Percentiles rank a stretch among this genome's conserved stretches.
These are phyloP conservation scores for Notothenia coriiceps DNA, from an alignment of 2,113 vertebrate genomes.

Conservation along the genomic window DNA sequence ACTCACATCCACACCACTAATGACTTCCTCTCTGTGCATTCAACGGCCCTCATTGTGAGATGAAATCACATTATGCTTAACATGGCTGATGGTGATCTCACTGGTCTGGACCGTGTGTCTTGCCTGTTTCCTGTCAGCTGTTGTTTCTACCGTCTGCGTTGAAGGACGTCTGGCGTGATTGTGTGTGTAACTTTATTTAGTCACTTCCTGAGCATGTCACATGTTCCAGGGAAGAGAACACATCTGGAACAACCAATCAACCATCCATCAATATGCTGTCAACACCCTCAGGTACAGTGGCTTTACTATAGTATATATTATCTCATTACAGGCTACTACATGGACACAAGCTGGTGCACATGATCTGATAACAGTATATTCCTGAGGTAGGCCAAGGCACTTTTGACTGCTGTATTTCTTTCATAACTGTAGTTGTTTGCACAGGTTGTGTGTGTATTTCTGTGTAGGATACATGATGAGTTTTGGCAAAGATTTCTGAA, in stretches of 20 bases:
- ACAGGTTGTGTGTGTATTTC: too few species aligned
- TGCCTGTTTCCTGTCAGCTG: conserved; percentile 71
- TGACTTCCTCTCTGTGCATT: conserved; percentile 40
- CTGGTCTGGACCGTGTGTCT: conserved; percentile 40
- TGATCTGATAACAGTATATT: too few species aligned
- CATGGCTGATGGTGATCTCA: conserved; percentile 46
- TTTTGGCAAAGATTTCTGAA: too few species aligned
- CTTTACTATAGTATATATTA: too few species aligned
- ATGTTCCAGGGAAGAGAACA: too few species aligned
- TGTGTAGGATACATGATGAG: too few species aligned
- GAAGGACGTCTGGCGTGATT: conserved; percentile 18
- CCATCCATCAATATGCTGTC: not conserved
- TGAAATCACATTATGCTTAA: conserved; percentile 65
- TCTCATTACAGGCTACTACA: too few species aligned
- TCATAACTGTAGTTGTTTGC: too few species aligned
- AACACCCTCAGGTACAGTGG: not conserved
- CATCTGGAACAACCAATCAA: not conserved
- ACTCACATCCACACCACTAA: conserved; percentile 12
- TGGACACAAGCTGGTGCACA: too few species aligned
- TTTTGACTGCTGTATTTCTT: too few species aligned
- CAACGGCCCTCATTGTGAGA: conserved; percentile 46
- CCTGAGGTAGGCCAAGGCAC: too few species aligned
- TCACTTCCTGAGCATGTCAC: conserved; percentile 9
- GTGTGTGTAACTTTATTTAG: not conserved
- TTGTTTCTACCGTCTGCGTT: conserved; percentile 34